Evolutionary conservation across 2,113 vertebrate genomes (phyloP).

Genomic region (Corythaeola cristata): DNA sequence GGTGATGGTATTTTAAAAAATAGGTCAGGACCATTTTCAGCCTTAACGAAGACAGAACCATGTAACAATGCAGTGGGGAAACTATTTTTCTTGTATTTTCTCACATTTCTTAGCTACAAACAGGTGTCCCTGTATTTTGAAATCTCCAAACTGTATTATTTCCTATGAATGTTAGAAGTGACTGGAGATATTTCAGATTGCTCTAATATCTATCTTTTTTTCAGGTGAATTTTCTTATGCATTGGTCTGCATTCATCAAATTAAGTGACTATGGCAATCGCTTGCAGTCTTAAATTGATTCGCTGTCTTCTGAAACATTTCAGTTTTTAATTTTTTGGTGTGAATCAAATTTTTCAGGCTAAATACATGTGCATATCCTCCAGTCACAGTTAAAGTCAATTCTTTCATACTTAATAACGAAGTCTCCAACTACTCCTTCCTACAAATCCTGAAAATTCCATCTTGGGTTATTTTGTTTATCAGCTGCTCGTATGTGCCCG

Average conservation of each 20-base stretch:
- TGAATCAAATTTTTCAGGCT: not conserved
- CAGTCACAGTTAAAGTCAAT: not conserved
- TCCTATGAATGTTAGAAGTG: not conserved
- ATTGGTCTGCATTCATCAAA: not conserved
- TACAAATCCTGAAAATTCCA: not conserved
- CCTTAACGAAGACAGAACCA: not conserved
- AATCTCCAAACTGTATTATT: not conserved
- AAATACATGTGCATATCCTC: not conserved
- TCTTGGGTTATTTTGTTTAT: not conserved
- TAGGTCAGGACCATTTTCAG: conserved; percentile 46
- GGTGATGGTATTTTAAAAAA: conserved; percentile 11
- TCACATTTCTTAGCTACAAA: not conserved
- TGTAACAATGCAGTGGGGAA: not conserved
- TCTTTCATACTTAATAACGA: not conserved
- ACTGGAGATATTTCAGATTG: not conserved
- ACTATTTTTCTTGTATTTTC: not conserved
- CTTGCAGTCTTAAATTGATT: not conserved
- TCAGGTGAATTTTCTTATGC: not conserved
- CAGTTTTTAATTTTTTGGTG: not conserved
- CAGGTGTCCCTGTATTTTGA: not conserved
- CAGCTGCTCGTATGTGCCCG: not conserved
- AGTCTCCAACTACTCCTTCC: not conserved
- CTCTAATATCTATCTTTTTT: not conserved
- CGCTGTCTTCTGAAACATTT: not conserved
- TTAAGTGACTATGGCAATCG: not conserved